Conservation (phyloP, 1,140 invertebrate genomes). For the Tribolium madens region DNA sequence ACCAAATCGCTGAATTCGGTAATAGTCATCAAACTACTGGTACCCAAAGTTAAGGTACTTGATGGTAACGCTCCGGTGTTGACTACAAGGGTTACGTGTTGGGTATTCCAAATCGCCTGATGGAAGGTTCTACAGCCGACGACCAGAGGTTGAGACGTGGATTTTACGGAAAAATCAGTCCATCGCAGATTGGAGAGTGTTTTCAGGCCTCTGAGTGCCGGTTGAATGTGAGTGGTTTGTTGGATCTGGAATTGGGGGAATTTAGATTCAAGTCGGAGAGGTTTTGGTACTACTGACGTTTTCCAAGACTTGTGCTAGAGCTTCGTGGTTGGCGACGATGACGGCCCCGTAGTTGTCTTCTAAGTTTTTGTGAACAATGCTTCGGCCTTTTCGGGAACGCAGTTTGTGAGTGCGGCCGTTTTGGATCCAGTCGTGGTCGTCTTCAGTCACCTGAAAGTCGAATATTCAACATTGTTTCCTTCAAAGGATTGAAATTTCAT, state of each 20-base stretch:
- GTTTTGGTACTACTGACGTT: constrained; percentile 71
- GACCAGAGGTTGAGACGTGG: constrained; percentile 68
- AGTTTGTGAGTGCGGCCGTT: constrained; percentile 67
- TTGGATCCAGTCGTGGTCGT: constrained; percentile 68
- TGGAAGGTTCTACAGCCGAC: constrained; percentile 80
- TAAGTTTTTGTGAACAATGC: constrained; percentile 83
- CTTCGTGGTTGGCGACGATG: constrained; percentile 89
- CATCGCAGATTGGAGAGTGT: constrained; percentile 77
- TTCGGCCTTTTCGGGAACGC: constrained; percentile 79
- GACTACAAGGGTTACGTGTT: constrained; percentile 79
- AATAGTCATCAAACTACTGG: constrained; percentile 76
- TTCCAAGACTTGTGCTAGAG: constrained; percentile 84
- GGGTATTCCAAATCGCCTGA: constrained; percentile 76
- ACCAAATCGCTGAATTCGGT: constrained; percentile 84
- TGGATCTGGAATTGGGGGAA: constrained; percentile 72
- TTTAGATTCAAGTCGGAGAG: not conserved
- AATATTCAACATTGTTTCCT: not conserved
- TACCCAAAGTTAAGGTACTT: constrained; percentile 66
- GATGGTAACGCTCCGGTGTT: constrained; percentile 68
- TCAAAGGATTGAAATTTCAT: too few species aligned
- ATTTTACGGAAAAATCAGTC: constrained; percentile 75
- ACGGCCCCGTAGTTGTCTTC: constrained; percentile 91
- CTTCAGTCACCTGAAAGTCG: constrained; percentile 67
- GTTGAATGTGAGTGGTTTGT: constrained; percentile 74
- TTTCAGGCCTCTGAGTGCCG: constrained; percentile 76